Base-by-base conservation (phyloP, 2,888 invertebrate species). In the Tetramorium bicarinatum region DNA sequence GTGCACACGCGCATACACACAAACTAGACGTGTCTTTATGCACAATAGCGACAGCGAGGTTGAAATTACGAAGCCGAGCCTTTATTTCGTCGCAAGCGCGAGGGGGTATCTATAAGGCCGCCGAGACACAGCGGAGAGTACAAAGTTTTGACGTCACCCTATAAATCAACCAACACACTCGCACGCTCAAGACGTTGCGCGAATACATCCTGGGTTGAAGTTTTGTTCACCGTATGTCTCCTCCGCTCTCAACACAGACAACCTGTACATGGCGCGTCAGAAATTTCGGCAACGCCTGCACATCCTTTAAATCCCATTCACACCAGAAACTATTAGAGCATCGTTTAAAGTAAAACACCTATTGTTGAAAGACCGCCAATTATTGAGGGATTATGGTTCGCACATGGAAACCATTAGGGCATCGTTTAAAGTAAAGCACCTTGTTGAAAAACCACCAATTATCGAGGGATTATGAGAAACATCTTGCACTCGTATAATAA, bases 101-200 rank as follows among this genome's bases (percentile, higher is more conserved):
- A 76, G 62, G 54, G 82, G 87, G 87, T 83, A 79, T 85, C 87
- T 89, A 86, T 87, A 87, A 89, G 90, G 86, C 81, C 84, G 87
- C 81, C 87, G 92, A 92, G 93, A 93, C 92, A 92, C 90, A 88
- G 76, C 87, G 91, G 84, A 88, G 91, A 93, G 93, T 93, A 91
- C 91, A 93, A 94, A 94, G 93, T 94, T 94, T 94, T 93, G 94
- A 94, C 92, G 93, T 89, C 92, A 91, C 90, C 91, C 91, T 93
- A 93, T 94, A 94, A 94, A 94, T 94, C 94, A 94, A 91, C 88
- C 90, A 85, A 81, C 87, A 85, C 90, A 90, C 89, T 88, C 85
- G 87, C 91, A 90, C 88, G 84, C 84, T 91, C 91, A 88, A 90
- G 91, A 90, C 89, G 89, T 85, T 91, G 90, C 90, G 87, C 87